Percentiles rank a stretch among this genome's conserved stretches.
Evolutionary conservation across 2,113 vertebrate genomes (phyloP).

Genomic region (Chamaea fasciata): DNA sequence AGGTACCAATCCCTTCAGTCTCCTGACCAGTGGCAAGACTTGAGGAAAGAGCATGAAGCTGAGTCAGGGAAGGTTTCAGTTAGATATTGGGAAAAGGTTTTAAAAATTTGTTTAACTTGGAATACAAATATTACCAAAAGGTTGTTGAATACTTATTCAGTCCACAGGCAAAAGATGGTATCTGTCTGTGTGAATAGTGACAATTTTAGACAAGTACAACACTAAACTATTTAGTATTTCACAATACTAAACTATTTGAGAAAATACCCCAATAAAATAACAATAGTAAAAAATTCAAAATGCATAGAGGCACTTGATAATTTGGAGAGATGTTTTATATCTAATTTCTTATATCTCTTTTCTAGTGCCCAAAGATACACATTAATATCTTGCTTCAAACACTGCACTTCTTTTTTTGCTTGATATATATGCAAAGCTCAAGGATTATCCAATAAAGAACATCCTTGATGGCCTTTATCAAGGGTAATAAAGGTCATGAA

Average conservation of each 20-base stretch:
- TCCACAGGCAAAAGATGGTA: not conserved
- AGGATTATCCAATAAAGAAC: not conserved
- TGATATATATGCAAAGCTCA: conserved; percentile 12
- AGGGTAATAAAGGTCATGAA: conserved; percentile 1
- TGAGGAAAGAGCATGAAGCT: not conserved
- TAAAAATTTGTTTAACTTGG: not conserved
- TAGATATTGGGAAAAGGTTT: not conserved
- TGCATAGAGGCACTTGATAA: not conserved
- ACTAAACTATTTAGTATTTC: not conserved
- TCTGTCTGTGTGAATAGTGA: not conserved
- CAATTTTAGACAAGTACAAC: not conserved
- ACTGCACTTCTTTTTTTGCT: not conserved
- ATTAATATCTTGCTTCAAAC: not conserved
- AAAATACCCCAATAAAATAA: not conserved
- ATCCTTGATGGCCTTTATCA: conserved; percentile 19
- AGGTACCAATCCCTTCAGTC: not conserved
- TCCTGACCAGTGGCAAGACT: not conserved
- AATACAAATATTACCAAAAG: not conserved
- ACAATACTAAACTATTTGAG: not conserved
- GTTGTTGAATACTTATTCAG: not conserved
- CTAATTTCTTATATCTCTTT: not conserved
- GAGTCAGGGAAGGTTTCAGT: not conserved
- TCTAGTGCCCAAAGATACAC: not conserved
- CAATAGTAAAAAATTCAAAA: not conserved
- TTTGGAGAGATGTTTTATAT: not conserved